Evolutionary conservation across 2,797 vertebrate genomes (phyloP).

Genomic region (Enteromius anoplus): DNA sequence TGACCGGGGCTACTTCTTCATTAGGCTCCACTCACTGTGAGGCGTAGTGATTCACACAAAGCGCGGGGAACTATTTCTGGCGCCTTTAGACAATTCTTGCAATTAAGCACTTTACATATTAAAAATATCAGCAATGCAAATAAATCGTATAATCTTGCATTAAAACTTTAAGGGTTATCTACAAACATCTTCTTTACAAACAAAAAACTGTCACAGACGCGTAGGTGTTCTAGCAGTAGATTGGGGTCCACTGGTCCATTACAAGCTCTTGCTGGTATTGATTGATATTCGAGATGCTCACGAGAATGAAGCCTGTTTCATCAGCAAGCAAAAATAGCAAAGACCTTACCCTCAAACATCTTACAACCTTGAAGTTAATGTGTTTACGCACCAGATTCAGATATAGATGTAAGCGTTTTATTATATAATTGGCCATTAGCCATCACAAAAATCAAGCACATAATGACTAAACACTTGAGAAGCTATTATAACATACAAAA

Average conservation of each 20-base stretch:
- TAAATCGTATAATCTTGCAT: neutral
- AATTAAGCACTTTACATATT: neutral
- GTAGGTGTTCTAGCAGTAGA: neutral
- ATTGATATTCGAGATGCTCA: conserved; percentile 61
- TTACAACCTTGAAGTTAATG: conserved; percentile 5
- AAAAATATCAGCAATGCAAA: neutral
- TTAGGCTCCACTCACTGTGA: neutral
- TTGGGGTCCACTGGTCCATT: conserved; percentile 56
- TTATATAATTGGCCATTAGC: neutral
- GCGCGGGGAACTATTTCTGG: neutral
- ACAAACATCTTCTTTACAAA: neutral
- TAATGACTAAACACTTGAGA: neutral
- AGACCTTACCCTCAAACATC: conserved; percentile 7
- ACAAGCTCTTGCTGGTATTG: conserved; percentile 56
- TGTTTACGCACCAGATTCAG: neutral
- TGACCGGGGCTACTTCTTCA: conserved; percentile 53
- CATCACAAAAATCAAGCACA: neutral
- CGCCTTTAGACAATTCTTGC: neutral
- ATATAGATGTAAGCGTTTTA: neutral
- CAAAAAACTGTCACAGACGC: neutral
- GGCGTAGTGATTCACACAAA: conserved; percentile 22
- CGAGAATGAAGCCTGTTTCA: conserved; percentile 32
- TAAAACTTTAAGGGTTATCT: neutral
- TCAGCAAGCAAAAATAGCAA: conserved; percentile 19
- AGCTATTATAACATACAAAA: neutral